Conservation (phyloP, 2,113 vertebrate species). For the Syrmaticus mikado region DNA sequence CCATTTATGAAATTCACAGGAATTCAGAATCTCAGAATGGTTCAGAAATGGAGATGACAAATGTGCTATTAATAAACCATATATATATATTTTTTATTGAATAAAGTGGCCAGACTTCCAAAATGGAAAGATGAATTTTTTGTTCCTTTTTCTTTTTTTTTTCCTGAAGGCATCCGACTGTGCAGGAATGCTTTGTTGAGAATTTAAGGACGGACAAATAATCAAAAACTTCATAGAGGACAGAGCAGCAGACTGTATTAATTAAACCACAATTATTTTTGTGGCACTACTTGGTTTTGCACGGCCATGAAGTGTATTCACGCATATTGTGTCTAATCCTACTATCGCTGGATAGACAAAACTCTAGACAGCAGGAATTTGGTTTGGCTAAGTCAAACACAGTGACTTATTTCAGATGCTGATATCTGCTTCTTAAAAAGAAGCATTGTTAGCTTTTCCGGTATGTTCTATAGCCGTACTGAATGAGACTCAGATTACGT, state of each 20-base stretch:
- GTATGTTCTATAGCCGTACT: not conserved
- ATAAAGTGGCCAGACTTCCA: not conserved
- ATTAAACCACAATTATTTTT: slow-evolving; percentile 58
- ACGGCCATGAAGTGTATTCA: not conserved
- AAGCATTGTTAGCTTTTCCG: slow-evolving; percentile 5
- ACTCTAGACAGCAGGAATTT: slow-evolving; percentile 42
- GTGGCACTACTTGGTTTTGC: slow-evolving; percentile 33
- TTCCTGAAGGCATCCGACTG: slow-evolving; percentile 15
- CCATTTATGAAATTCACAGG: slow-evolving; percentile 10
- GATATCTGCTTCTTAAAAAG: slow-evolving; percentile 10
- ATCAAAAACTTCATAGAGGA: slow-evolving; percentile 38
- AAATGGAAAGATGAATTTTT: slow-evolving; percentile 35
- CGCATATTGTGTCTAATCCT: slow-evolving; percentile 5
- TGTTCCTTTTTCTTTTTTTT: not conserved
- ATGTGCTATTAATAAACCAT: slow-evolving; percentile 1
- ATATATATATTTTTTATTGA: not conserved
- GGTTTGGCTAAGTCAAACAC: slow-evolving; percentile 31
- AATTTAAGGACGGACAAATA: slow-evolving; percentile 58
- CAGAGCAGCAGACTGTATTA: slow-evolving; percentile 49
- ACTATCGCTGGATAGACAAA: slow-evolving; percentile 33
- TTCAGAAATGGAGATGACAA: not conserved
- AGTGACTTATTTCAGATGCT: slow-evolving; percentile 39
- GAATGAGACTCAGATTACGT: not conserved
- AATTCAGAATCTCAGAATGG: not conserved
- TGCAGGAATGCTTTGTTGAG: slow-evolving; percentile 64